Conservation (phyloP, 1,140 invertebrate species). For the Limonius californicus region DNA sequence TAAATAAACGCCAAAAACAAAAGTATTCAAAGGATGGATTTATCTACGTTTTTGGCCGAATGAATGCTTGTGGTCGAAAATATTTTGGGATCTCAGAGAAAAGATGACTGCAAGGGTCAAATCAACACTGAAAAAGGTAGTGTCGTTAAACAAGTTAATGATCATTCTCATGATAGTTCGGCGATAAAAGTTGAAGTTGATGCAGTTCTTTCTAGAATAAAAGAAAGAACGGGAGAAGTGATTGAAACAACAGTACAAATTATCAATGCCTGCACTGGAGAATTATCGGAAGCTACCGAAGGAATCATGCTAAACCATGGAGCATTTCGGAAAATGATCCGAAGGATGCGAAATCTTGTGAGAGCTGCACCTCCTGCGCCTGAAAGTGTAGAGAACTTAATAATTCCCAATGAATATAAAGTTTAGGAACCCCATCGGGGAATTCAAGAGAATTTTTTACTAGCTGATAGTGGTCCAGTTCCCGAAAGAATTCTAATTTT, state of each 20-base stretch:
- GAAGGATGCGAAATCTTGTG: conserved; percentile 11
- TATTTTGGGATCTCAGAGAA: conserved; percentile 13
- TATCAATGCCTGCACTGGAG: not conserved
- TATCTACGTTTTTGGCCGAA: not conserved
- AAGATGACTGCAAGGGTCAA: not conserved
- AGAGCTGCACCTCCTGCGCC: conserved; percentile 3
- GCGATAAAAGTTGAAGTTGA: no score
- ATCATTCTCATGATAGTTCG: no score
- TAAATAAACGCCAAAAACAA: not conserved
- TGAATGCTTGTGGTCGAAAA: not conserved
- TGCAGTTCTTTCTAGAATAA: no score
- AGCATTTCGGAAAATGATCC: not conserved
- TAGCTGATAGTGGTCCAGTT: conserved; percentile 15
- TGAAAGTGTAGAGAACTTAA: not conserved
- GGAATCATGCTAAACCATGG: not conserved
- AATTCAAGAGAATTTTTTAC: conserved; percentile 13
- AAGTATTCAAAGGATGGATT: not conserved
- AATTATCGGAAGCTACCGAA: conserved; percentile 1
- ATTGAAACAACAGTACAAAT: not conserved
- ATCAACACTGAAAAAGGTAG: not conserved
- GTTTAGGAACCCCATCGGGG: not conserved
- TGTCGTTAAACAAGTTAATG: no score
- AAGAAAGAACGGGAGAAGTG: not conserved
- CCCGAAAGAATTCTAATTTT: conserved; percentile 16
- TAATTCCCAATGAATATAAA: conserved; percentile 15